These are phyloP conservation scores for Lepidurus arcticus DNA, from an alignment of 1,140 invertebrate genomes.

Conservation along the genomic window DNA sequence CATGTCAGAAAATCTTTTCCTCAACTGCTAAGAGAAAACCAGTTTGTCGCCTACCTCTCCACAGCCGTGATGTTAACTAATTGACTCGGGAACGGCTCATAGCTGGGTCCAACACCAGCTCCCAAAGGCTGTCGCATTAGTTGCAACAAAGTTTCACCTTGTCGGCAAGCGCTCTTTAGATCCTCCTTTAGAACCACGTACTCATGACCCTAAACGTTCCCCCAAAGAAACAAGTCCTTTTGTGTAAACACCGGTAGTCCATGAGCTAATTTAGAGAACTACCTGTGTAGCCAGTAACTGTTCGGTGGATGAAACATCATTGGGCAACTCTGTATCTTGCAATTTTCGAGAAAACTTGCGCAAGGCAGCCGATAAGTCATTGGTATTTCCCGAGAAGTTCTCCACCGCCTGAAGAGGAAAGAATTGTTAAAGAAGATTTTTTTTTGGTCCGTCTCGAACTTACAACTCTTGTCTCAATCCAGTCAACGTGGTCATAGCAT, in stretches of 20 bases:
- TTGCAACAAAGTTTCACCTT: constrained; percentile 73
- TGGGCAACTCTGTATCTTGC: constrained; percentile 70
- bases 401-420: constrained; percentile 72
- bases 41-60: constrained; percentile 62
- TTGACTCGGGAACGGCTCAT: constrained; percentile 49
- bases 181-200: constrained; percentile 69
- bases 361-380: constrained; percentile 75
- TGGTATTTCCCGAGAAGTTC: constrained; percentile 84
- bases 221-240: background rate
- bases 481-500: constrained; percentile 86
- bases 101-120: constrained; percentile 40
- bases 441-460: constrained; percentile 43
- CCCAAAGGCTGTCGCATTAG: constrained; percentile 55
- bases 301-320: constrained; percentile 68
- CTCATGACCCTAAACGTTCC: constrained; percentile 43
- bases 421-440: background rate
- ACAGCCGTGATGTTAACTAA: constrained; percentile 86
- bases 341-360: constrained; percentile 78
- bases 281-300: constrained; percentile 61
- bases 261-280: constrained; percentile 29
- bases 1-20: background rate
- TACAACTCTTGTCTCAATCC: constrained; percentile 94
- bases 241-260: background rate
- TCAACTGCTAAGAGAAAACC: background rate
- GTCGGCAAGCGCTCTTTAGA: constrained; percentile 68